Conservation (phyloP, 2,888 invertebrate genomes). For the Romanomermis culicivorax region DNA sequence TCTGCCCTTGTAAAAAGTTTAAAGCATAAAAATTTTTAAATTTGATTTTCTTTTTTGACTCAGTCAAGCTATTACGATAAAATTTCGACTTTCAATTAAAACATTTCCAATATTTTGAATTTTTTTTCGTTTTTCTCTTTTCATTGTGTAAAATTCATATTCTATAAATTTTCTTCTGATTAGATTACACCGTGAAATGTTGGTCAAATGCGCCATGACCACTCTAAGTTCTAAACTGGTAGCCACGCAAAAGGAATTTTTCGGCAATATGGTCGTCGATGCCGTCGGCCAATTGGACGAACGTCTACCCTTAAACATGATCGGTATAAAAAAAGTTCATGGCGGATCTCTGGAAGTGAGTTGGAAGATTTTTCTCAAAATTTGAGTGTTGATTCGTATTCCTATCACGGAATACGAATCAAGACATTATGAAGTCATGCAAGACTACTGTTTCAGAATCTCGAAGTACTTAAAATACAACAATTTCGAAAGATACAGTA, state of each 20-base stretch:
- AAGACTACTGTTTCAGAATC: too few species aligned
- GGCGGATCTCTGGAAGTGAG: constrained; percentile 38
- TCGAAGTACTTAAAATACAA: too few species aligned
- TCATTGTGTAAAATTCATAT: neutral
- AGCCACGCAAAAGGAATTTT: constrained; percentile 80
- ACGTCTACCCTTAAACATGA: constrained; percentile 84
- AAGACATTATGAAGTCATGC: too few species aligned
- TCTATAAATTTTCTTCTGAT: neutral
- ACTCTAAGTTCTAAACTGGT: constrained; percentile 92
- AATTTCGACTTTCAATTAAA: neutral
- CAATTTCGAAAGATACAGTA: too few species aligned
- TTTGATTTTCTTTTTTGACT: neutral
- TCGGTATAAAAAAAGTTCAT: constrained; percentile 84
- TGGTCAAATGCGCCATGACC: constrained; percentile 68
- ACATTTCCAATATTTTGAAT: neutral
- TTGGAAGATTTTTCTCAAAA: too few species aligned
- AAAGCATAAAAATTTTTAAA: too few species aligned
- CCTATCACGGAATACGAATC: too few species aligned
- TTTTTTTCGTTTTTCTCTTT: neutral
- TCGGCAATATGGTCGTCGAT: constrained; percentile 89
- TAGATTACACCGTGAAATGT: constrained; percentile 30
- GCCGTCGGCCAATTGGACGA: constrained; percentile 76
- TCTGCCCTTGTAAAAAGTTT: too few species aligned
- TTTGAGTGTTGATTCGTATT: constrained; percentile 6
- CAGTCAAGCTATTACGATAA: too few species aligned